These are phyloP conservation scores for Camptogramma bilineatum DNA, from an alignment of 2,888 invertebrate genomes.

Conservation along the genomic window DNA sequence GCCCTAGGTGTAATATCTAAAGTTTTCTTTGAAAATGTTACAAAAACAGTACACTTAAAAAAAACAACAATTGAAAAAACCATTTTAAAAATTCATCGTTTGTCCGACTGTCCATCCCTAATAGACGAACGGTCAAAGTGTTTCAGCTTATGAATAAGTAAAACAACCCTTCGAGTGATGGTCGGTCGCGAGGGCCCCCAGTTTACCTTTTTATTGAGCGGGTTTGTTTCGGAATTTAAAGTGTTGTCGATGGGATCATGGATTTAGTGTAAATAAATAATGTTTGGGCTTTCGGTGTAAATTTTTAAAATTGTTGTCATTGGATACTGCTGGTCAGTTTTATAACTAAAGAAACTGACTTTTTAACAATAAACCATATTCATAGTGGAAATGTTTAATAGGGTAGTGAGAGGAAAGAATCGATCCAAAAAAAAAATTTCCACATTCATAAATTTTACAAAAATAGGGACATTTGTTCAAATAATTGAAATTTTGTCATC, in stretches of 20 bases:
- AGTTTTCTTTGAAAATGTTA: no score
- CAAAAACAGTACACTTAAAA: constrained; percentile 33
- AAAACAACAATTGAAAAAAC: constrained; percentile 48
- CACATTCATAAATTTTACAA: no score
- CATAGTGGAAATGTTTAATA: no score
- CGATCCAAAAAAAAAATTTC: no score
- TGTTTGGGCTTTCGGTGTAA: neutral
- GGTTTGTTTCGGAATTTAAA: constrained; percentile 44
- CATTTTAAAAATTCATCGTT: constrained; percentile 71
- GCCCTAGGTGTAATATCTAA: no score
- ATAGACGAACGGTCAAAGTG: constrained; percentile 72
- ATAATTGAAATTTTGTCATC: no score
- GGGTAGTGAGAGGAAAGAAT: no score
- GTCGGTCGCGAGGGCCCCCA: constrained; percentile 45
- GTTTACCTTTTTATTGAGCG: constrained; percentile 52
- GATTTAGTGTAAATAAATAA: neutral
- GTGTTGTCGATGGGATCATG: constrained; percentile 20
- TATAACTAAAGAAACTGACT: no score
- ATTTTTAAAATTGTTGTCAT: neutral
- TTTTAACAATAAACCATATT: no score
- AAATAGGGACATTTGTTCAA: no score
- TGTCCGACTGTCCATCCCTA: constrained; percentile 58
- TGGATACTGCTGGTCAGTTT: no score
- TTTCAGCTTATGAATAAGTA: constrained; percentile 77
- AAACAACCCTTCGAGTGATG: constrained; percentile 74